Evolutionary conservation across 2,888 invertebrate species (phyloP).

Genomic region (Nephrotoma flavescens): DNA sequence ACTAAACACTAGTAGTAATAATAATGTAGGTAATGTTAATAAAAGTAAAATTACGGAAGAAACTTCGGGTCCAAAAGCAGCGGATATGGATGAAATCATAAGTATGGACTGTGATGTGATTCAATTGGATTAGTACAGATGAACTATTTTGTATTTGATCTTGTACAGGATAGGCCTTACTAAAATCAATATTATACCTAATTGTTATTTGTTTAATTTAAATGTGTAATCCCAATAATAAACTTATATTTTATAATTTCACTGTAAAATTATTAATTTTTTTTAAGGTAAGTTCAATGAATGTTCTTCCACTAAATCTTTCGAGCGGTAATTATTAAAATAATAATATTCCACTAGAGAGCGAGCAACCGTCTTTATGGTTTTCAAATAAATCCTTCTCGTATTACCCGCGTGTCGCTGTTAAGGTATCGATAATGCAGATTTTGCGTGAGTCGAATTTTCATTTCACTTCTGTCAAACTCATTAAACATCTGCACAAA

Average conservation of each 20-base stretch:
- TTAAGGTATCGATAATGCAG: not conserved
- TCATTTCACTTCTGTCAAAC: not conserved
- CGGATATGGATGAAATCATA: not conserved
- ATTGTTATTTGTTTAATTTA: not conserved
- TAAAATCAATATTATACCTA: not conserved
- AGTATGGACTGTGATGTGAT: not conserved
- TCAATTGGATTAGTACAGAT: not conserved
- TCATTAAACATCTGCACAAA: not conserved
- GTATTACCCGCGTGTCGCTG: not conserved
- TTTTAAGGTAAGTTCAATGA: not conserved
- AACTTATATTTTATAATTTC: not conserved
- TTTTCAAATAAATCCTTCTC: not conserved
- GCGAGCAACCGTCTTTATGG: too few species aligned
- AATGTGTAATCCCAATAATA: not conserved
- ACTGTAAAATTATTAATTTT: not conserved
- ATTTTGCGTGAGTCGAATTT: not conserved
- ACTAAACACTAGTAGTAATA: not conserved
- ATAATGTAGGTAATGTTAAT: not conserved
- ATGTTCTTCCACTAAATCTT: too few species aligned
- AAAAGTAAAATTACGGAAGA: not conserved
- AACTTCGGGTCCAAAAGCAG: not conserved
- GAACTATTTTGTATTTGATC: not conserved
- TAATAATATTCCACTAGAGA: too few species aligned
- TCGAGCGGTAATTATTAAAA: too few species aligned
- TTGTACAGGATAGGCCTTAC: not conserved